Conservation (phyloP, 2,888 invertebrate species). For the Corbicula japonica region DNA sequence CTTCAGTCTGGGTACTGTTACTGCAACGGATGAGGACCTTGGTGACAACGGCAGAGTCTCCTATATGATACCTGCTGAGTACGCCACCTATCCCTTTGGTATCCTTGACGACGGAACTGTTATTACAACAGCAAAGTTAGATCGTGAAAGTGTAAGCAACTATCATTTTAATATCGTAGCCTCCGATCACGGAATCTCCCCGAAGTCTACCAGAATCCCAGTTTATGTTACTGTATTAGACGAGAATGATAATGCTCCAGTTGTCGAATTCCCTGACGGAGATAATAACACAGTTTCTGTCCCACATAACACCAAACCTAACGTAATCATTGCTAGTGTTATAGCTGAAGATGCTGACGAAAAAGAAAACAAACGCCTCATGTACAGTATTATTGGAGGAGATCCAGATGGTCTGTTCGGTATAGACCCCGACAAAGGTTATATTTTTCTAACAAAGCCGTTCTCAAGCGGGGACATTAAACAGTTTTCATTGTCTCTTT, state of each 20-base stretch:
- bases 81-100: slow-evolving; percentile 66
- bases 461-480: slow-evolving; percentile 58
- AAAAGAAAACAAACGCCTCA: slow-evolving; percentile 58
- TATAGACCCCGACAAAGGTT: slow-evolving; percentile 62
- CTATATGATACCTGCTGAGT: slow-evolving; percentile 57
- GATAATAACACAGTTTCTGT: slow-evolving; percentile 73
- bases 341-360: slow-evolving; percentile 66
- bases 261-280: slow-evolving; percentile 74
- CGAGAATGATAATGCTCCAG: slow-evolving; percentile 77
- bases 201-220: slow-evolving; percentile 64
- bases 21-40: slow-evolving; percentile 66
- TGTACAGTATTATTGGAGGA: slow-evolving; percentile 58
- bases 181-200: slow-evolving; percentile 72
- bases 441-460: slow-evolving; percentile 57
- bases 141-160: slow-evolving; percentile 69
- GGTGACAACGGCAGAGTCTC: slow-evolving; percentile 72
- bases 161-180: slow-evolving; percentile 71
- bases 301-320: slow-evolving; percentile 59
- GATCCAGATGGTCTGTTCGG: slow-evolving; percentile 53
- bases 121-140: slow-evolving; percentile 65
- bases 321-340: slow-evolving; percentile 59
- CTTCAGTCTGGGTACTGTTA: slow-evolving; percentile 60
- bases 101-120: slow-evolving; percentile 73
- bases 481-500: slow-evolving; percentile 63
- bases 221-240: slow-evolving; percentile 73